Conservation (phyloP, 2,888 invertebrate species). For the Lasioglossum leucozonium region DNA sequence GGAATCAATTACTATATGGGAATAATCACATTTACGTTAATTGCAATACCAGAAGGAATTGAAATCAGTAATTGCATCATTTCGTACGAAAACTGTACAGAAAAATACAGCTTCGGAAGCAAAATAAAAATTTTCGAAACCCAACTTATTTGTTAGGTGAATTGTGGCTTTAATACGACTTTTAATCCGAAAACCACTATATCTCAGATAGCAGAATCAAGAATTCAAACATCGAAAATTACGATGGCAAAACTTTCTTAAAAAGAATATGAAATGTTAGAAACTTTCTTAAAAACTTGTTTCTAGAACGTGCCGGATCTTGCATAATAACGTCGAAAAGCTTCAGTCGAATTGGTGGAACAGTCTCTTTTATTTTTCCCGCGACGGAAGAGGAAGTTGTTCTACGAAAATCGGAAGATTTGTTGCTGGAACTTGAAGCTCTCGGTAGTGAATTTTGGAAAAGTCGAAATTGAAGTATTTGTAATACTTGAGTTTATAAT, state of each 20-base stretch:
- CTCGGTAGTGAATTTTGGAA: not conserved
- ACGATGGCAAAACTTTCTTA: not conserved
- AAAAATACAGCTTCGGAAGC: not conserved
- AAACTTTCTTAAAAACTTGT: not conserved
- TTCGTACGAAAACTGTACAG: not conserved
- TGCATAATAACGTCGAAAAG: not conserved
- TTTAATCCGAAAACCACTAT: not conserved
- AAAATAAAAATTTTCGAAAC: not conserved
- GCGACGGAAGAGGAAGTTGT: not conserved
- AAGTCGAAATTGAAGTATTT: not conserved
- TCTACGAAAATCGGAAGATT: not conserved
- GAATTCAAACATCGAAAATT: not conserved
- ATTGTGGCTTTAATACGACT: not conserved
- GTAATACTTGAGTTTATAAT: too few relatives aligned
- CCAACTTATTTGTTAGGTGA: not conserved
- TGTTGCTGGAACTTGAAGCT: not conserved
- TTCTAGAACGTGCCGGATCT: not conserved
- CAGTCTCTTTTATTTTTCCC: not conserved
- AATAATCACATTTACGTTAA: not conserved
- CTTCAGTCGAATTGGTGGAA: not conserved
- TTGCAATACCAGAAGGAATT: not conserved
- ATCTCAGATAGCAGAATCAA: not conserved
- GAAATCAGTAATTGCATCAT: not conserved
- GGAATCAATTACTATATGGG: constrained; percentile 15
- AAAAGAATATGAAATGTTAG: not conserved